Evolutionary conservation across 1,140 invertebrate species (phyloP), one percentile per base, ranked within the genome.

Genomic region (Chionoecetes opilio): DNA sequence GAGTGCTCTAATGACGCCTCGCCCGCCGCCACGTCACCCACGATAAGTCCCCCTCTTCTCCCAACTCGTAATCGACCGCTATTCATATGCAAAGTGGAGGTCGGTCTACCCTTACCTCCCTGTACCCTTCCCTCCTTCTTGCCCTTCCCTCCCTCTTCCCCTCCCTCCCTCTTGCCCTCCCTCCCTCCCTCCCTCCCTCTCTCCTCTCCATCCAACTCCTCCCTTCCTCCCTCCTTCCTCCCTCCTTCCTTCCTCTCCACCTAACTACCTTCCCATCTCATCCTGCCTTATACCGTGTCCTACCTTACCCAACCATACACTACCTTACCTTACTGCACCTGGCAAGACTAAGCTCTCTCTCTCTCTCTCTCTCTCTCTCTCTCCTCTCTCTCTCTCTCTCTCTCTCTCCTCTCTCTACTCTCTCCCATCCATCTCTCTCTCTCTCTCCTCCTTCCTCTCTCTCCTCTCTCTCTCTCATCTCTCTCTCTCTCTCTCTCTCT

Each of bases 381-480:
- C 84, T n/a, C 84, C 35, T 31, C 35, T 35, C 34, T 14, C 34
- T 35, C 17, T 31, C 35, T 17, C 34, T 17, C 34, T 17, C 35
- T 31, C 35, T 35, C 35, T 35, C 35, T 17, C 34, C 84, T 32
- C 31, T 86, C 84, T 5, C 41, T 46, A 46, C 14, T n/a, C 14
- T 46, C 41, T 46, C 35, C 84, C 34, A n/a, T 26, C 26, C n/a
- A n/a, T 8, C 82, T 84, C 5, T 84, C 82, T 84, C 5, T 32
- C 5, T 26, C 82, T 26, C n/a, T n/a, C n/a, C n/a, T n/a, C n/a
- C n/a, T n/a, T n/a, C n/a, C n/a, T n/a, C n/a, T n/a, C n/a, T n/a
- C n/a, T n/a, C n/a, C n/a, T n/a, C n/a, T n/a, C 85, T 86, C 85
- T 86, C 85, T 86, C 85, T 87, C 85, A n/a, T 87, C 85, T 87